Conservation (phyloP, 1,140 invertebrate genomes). For the Calephelis nemesis region DNA sequence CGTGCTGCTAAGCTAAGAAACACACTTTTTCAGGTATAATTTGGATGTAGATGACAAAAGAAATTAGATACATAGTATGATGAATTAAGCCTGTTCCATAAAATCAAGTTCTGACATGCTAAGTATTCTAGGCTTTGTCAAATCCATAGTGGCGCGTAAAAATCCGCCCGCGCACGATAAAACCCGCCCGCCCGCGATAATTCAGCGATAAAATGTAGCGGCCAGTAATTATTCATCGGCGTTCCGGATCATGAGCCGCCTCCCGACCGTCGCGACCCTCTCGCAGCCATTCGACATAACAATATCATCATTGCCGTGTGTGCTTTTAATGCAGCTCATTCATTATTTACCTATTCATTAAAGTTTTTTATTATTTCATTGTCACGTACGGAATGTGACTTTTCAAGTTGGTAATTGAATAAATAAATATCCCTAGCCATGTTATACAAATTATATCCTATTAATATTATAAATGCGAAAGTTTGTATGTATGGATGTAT, state of each 20-base stretch:
- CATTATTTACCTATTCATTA: not conserved
- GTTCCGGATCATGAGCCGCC: conserved; percentile 36
- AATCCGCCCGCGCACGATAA: not conserved
- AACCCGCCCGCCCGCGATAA: conserved; percentile 30
- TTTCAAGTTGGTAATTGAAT: too few relatives aligned
- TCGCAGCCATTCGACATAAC: conserved; percentile 13
- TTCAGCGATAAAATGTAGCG: conserved; percentile 56
- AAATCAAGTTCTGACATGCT: not conserved
- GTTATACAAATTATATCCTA: too few relatives aligned
- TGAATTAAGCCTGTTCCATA: not conserved
- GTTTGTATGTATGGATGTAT: too few relatives aligned
- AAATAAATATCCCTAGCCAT: too few relatives aligned
- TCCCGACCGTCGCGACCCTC: conserved; percentile 6
- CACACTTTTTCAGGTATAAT: too few relatives aligned
- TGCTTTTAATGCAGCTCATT: not conserved
- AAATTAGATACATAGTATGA: too few relatives aligned
- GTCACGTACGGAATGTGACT: too few relatives aligned
- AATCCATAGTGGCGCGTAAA: conserved; percentile 6
- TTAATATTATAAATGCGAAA: too few relatives aligned
- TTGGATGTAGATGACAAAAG: too few relatives aligned
- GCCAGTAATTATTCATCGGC: conserved; percentile 57
- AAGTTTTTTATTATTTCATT: too few relatives aligned
- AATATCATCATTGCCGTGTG: not conserved
- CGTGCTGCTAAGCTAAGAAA: too few relatives aligned
- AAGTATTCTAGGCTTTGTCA: not conserved